These are phyloP conservation scores for Cryptus viduatorius DNA, from an alignment of 2,888 invertebrate genomes.

Conservation along the genomic window DNA sequence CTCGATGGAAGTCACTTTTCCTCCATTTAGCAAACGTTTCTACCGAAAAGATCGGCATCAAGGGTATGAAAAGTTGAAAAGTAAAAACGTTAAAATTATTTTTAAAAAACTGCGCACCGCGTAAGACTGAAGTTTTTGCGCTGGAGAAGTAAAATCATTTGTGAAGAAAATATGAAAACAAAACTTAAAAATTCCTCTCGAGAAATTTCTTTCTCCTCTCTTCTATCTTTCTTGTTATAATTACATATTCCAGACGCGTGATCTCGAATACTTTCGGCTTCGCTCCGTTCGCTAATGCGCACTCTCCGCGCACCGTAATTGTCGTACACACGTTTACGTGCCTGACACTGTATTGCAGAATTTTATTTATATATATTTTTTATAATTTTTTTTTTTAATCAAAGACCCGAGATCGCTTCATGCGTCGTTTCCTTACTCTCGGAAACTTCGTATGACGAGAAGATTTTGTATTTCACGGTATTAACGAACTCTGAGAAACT, in stretches of 20 bases:
- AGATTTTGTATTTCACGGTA: neutral
- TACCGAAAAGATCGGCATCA: too few relatives aligned
- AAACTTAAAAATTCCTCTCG: constrained; percentile 19
- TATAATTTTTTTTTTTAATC: neutral
- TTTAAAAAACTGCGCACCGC: neutral
- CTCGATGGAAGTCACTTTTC: too few relatives aligned
- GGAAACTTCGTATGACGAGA: neutral
- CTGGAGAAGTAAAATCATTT: constrained; percentile 5
- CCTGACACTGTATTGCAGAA: constrained; percentile 48
- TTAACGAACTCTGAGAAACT: neutral
- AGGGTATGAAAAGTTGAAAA: too few relatives aligned
- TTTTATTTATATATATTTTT: constrained; percentile 12
- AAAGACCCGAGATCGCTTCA: constrained; percentile 23
- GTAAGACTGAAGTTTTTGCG: neutral
- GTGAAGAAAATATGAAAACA: too few relatives aligned
- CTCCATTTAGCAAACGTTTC: too few relatives aligned
- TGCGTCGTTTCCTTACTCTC: neutral
- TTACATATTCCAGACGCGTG: constrained; percentile 42
- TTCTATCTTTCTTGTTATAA: constrained; percentile 29
- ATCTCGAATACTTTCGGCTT: constrained; percentile 49
- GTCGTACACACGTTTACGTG: neutral
- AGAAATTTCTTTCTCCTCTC: constrained; percentile 21
- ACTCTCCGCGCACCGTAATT: neutral
- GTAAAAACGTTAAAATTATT: constrained; percentile 1
- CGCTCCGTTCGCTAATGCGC: constrained; percentile 30